phyloP scores from a whole-genome alignment of 2,797 vertebrate species.

The Parotocinclus haroldoi region DNA sequence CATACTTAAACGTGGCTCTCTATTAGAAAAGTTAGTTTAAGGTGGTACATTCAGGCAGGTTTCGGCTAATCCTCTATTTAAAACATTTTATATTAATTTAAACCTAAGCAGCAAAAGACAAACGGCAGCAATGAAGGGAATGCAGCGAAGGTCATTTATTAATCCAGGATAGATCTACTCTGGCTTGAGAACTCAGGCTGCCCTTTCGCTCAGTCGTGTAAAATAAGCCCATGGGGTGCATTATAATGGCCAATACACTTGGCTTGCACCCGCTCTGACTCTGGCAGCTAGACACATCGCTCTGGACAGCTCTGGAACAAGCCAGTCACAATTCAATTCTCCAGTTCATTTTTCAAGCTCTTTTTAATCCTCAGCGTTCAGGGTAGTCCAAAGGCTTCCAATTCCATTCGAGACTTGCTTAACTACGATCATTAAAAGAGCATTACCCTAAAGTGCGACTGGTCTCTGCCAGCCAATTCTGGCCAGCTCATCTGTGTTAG shows the following conservation, averaged over 20 bases:
- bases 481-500: no score
- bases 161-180: constrained; percentile 34
- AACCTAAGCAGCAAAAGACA: not conserved
- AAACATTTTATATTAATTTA: not conserved
- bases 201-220: constrained; percentile 33
- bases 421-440: constrained; percentile 30
- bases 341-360: constrained; percentile 47
- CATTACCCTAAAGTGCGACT: no score
- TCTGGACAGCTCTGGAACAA: constrained; percentile 43
- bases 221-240: constrained; percentile 29
- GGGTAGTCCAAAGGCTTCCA: constrained; percentile 21
- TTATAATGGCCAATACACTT: constrained; percentile 43
- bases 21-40: no score
- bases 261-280: constrained; percentile 44
- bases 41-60: no score
- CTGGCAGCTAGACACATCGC: constrained; percentile 47
- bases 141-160: constrained; percentile 33
- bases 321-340: constrained; percentile 45
- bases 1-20: no score
- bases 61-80: no score
- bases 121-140: constrained; percentile 9
- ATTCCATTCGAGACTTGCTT: constrained; percentile 27
- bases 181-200: constrained; percentile 21
- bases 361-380: constrained; percentile 29
- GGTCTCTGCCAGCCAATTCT: no score